Evolutionary conservation across 1,140 invertebrate genomes (phyloP).

Genomic region (Dinoponera quadriceps): DNA sequence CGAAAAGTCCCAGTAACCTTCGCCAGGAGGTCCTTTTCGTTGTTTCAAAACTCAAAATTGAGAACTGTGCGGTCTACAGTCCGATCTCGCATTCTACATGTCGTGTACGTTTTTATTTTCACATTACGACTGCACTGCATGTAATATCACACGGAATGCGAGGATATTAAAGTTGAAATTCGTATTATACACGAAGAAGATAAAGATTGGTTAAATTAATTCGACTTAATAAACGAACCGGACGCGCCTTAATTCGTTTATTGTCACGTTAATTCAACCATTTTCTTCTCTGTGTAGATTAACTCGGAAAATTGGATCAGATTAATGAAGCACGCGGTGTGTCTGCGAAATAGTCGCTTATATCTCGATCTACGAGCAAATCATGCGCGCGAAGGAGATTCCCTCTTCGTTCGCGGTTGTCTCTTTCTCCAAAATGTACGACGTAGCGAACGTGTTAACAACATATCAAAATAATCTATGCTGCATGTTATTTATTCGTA

Average conservation of each 20-base stretch:
- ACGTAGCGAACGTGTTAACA: background rate
- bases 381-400: background rate
- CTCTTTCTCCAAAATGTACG: background rate
- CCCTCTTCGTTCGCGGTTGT: background rate
- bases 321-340: too few species aligned
- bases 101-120: background rate
- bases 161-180: background rate
- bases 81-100: background rate
- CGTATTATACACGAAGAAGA: too few species aligned
- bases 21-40: background rate
- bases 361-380: slow-evolving; percentile 2
- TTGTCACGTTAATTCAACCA: too few species aligned
- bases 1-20: slow-evolving; percentile 46
- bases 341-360: too few species aligned
- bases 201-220: too few species aligned
- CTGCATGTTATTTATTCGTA: background rate
- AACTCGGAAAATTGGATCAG: too few species aligned
- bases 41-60: too few species aligned
- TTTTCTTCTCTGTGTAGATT: too few species aligned
- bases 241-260: too few species aligned
- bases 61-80: too few species aligned
- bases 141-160: too few species aligned
- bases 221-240: too few species aligned
- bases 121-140: background rate
- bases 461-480: slow-evolving; percentile 19